A percentile compares a stretch with the other conserved stretches of the same genome.
These are phyloP conservation scores for Biston stratarius DNA, from an alignment of 2,888 invertebrate genomes.

Conservation along the genomic window DNA sequence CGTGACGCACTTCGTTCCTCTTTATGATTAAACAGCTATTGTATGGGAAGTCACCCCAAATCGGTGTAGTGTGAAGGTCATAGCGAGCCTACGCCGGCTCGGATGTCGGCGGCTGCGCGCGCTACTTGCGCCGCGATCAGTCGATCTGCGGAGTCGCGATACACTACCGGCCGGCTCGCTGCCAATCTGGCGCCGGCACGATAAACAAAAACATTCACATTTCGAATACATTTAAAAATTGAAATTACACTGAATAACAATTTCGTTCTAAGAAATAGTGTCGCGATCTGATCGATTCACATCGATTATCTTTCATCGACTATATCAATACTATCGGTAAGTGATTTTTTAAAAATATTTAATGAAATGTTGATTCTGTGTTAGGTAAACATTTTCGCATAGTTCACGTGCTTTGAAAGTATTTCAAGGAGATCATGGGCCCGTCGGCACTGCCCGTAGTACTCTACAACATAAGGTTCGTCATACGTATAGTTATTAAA, in stretches of 20 bases:
- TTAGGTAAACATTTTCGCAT: constrained; percentile 80
- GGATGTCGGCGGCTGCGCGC: constrained; percentile 68
- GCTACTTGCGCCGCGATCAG: constrained; percentile 62
- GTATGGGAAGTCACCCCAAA: constrained; percentile 44
- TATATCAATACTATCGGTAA: constrained; percentile 55
- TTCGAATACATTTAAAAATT: constrained; percentile 33
- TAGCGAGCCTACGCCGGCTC: constrained; percentile 44
- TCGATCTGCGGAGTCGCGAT: constrained; percentile 77
- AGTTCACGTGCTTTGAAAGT: constrained; percentile 82
- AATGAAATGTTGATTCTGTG: constrained; percentile 69
- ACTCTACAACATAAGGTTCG: constrained; percentile 54
- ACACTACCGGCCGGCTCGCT: constrained; percentile 62
- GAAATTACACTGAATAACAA: constrained; percentile 13
- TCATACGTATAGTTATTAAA: constrained; percentile 36
- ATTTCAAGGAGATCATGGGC: constrained; percentile 83
- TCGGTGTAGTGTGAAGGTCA: constrained; percentile 58
- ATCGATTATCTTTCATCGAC: constrained; percentile 34
- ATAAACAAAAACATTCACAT: constrained; percentile 50
- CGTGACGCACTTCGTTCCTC: constrained; percentile 24
- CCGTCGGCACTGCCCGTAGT: constrained; percentile 54
- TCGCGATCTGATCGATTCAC: constrained; percentile 39
- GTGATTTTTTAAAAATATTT: constrained; percentile 66
- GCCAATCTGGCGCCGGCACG: constrained; percentile 50
- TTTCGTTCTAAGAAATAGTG: constrained; percentile 44
- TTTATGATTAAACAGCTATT: constrained; percentile 29